A percentile compares a stretch with the other conserved stretches of the same genome.
These are phyloP conservation scores for Nezara viridula DNA, from an alignment of 2,888 invertebrate genomes.

Conservation along the genomic window DNA sequence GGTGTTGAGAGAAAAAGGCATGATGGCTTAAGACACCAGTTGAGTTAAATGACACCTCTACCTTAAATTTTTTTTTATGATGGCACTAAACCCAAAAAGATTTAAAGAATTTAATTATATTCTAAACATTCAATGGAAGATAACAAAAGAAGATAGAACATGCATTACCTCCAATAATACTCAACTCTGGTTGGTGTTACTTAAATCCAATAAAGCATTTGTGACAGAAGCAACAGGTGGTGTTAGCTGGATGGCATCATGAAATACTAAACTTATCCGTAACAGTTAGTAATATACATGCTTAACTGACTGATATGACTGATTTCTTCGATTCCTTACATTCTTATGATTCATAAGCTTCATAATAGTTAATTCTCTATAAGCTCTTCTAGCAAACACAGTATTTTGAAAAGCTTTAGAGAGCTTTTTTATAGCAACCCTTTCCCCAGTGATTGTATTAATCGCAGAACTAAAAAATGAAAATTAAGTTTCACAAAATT, in stretches of 20 bases:
- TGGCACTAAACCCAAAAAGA: too few species aligned
- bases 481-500: not conserved
- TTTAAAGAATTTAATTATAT: not conserved
- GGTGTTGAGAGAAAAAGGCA: too few species aligned
- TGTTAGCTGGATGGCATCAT: not conserved
- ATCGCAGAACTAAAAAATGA: not conserved
- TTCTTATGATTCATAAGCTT: not conserved
- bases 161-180: constrained; percentile 18
- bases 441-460: not conserved
- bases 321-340: not conserved
- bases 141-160: not conserved
- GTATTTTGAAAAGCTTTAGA: constrained; percentile 29
- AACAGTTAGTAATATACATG: not conserved
- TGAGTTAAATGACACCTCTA: too few species aligned
- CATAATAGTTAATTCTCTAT: constrained; percentile 11
- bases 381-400: constrained; percentile 15
- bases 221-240: not conserved
- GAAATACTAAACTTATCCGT: not conserved
- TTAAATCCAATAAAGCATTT: not conserved
- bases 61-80: too few species aligned
- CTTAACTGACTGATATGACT: not conserved
- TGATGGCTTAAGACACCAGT: too few species aligned
- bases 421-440: not conserved
- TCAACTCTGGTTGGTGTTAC: not conserved
- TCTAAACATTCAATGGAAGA: not conserved